A percentile compares a stretch with the other conserved stretches of the same genome.
Conservation (phyloP, 2,888 invertebrate genomes). For the Cephus sareptanus region DNA sequence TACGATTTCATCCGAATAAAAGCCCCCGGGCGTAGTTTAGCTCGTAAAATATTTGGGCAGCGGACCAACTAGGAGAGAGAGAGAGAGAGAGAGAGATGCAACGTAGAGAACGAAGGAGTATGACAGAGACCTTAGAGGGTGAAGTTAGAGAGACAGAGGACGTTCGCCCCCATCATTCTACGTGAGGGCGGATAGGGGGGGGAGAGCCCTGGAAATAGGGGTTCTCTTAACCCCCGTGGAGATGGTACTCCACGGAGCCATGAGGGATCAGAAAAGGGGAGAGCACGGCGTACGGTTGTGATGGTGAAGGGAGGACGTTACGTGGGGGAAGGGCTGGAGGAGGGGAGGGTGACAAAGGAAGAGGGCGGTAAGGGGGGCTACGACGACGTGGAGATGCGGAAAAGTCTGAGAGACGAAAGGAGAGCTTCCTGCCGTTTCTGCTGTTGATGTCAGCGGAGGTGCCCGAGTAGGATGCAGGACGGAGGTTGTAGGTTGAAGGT, state of each 20-base stretch:
- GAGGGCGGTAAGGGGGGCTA: not conserved
- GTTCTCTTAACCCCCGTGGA: conserved; percentile 36
- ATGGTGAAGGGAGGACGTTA: not conserved
- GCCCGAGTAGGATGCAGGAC: not conserved
- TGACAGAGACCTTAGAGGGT: not conserved
- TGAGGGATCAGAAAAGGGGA: not conserved
- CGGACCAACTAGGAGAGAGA: not conserved
- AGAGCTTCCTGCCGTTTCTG: not conserved
- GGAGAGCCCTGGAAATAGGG: conserved; percentile 4
- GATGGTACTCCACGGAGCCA: conserved; percentile 5
- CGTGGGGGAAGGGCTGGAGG: too few species aligned
- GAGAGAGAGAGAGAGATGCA: not conserved
- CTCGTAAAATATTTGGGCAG: conserved; percentile 50
- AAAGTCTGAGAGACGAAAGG: not conserved
- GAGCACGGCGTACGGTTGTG: not conserved
- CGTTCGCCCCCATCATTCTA: conserved; percentile 36
- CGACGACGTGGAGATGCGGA: not conserved
- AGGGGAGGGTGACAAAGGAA: too few species aligned
- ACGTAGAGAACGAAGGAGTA: not conserved
- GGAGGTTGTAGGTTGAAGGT: not conserved
- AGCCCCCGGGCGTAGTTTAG: conserved; percentile 24
- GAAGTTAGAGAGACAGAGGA: conserved; percentile 18
- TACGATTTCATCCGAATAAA: not conserved
- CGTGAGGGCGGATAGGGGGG: conserved; percentile 20
- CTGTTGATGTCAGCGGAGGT: not conserved